Evolutionary conservation across 2,797 vertebrate genomes (phyloP).

Genomic region (Taeniopygia guttata): DNA sequence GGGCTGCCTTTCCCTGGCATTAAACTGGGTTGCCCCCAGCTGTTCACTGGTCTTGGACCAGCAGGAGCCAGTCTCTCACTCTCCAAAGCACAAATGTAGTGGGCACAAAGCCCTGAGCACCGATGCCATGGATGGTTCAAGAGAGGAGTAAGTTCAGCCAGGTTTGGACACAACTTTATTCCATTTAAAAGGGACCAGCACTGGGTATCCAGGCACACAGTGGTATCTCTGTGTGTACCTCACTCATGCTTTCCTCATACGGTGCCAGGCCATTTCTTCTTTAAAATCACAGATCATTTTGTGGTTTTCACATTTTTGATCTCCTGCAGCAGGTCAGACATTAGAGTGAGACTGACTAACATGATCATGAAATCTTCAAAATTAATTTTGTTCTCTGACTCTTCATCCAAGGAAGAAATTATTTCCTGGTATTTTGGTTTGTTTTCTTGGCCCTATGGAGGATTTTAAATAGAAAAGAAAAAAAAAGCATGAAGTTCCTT

Average conservation of each 20-base stretch:
- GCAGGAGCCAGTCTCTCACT: neutral
- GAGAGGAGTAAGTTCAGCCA: neutral
- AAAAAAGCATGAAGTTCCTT: neutral
- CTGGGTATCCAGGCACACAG: neutral
- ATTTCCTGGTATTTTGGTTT: slow-evolving; percentile 77
- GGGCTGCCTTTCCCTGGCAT: neutral
- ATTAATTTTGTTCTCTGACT: slow-evolving; percentile 68
- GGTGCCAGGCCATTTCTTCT: neutral
- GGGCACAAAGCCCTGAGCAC: neutral
- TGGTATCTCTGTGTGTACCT: neutral
- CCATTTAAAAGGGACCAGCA: neutral
- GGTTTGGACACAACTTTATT: slow-evolving; percentile 28
- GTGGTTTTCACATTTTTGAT: slow-evolving; percentile 57
- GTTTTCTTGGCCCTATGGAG: slow-evolving; percentile 77
- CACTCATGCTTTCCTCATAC: neutral
- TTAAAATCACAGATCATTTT: slow-evolving; percentile 27
- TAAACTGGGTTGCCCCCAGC: neutral
- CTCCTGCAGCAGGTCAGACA: slow-evolving; percentile 76
- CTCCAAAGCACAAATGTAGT: fast-evolving
- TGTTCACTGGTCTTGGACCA: neutral
- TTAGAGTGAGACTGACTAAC: slow-evolving; percentile 71
- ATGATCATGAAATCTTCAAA: slow-evolving; percentile 80
- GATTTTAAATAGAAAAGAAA: neutral
- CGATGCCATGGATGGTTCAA: fast-evolving
- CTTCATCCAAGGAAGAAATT: slow-evolving; percentile 73